Evolutionary conservation across 2,888 invertebrate genomes (phyloP).

Genomic region (Ophioninae sp.): DNA sequence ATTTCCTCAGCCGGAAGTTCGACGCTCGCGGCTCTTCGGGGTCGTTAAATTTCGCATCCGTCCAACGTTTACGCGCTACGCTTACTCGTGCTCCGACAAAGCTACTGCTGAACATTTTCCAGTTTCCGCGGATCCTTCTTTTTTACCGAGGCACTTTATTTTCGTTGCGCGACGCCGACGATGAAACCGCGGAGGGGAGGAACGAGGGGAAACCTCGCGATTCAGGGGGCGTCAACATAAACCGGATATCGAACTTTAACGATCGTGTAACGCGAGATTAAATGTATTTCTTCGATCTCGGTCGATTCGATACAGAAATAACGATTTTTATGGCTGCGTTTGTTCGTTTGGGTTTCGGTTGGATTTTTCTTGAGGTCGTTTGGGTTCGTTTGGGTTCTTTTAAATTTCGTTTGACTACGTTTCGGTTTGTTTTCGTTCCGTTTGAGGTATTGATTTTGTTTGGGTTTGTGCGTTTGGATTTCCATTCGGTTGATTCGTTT

Average conservation of each 20-base stretch:
- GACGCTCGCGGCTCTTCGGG: slow-evolving; percentile 15
- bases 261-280: neutral
- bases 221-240: neutral
- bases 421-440: too few relatives aligned
- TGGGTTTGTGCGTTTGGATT: too few relatives aligned
- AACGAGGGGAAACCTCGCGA: neutral
- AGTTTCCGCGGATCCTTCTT: slow-evolving; percentile 25
- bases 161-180: slow-evolving; percentile 31
- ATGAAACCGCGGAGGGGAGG: too few relatives aligned
- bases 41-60: slow-evolving; percentile 52
- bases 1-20: slow-evolving; percentile 48
- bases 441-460: too few relatives aligned
- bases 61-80: neutral
- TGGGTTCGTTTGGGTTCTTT: too few relatives aligned
- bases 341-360: too few relatives aligned
- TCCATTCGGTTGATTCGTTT: too few relatives aligned
- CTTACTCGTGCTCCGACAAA: slow-evolving; percentile 24
- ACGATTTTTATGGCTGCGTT: neutral
- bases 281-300: neutral
- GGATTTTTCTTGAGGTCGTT: too few relatives aligned
- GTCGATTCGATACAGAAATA: neutral
- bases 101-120: slow-evolving; percentile 37
- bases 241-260: slow-evolving; percentile 4
- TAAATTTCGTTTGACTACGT: too few relatives aligned
- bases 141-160: slow-evolving; percentile 58